A percentile compares a stretch with the other conserved stretches of the same genome.
These are phyloP conservation scores for Epinephelus coioides DNA, from an alignment of 2,797 vertebrate genomes.

Conservation along the genomic window DNA sequence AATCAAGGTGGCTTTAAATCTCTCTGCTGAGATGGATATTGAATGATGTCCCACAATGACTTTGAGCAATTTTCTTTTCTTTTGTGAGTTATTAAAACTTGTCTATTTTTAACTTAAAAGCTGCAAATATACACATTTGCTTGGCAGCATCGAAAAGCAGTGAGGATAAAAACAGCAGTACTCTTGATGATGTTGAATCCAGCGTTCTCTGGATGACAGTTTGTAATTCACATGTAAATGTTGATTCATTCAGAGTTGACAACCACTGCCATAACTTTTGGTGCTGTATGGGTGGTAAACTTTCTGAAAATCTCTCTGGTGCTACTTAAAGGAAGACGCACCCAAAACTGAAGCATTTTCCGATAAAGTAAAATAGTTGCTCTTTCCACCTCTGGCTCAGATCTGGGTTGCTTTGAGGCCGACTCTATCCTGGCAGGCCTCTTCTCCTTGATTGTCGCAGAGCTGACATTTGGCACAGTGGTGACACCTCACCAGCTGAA, in stretches of 20 bases:
- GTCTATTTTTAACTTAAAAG: not conserved
- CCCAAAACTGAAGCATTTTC: conserved; percentile 17
- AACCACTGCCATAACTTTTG: not conserved
- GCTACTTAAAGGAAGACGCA: not conserved
- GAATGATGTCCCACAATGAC: not conserved
- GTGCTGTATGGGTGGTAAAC: not conserved
- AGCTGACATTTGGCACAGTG: conserved; percentile 70
- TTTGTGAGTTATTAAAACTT: not conserved
- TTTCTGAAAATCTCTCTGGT: not conserved
- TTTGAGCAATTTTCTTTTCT: not conserved
- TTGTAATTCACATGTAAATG: not conserved
- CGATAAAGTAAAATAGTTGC: not conserved
- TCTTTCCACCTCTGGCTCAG: conserved; percentile 39
- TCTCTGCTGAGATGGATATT: not conserved
- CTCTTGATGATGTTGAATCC: not conserved
- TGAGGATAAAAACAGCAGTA: not conserved
- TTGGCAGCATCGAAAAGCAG: no score
- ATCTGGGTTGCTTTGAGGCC: conserved; percentile 45
- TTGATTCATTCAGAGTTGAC: not conserved
- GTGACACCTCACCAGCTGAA: conserved; percentile 57
- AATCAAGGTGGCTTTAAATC: not conserved
- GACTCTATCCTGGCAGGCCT: conserved; percentile 39
- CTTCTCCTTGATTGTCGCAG: conserved; percentile 50
- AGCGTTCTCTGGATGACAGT: not conserved
- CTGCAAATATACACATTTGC: not conserved